These are phyloP conservation scores for Sinotaia quadrata DNA, from an alignment of 2,888 invertebrate genomes.

Conservation along the genomic window DNA sequence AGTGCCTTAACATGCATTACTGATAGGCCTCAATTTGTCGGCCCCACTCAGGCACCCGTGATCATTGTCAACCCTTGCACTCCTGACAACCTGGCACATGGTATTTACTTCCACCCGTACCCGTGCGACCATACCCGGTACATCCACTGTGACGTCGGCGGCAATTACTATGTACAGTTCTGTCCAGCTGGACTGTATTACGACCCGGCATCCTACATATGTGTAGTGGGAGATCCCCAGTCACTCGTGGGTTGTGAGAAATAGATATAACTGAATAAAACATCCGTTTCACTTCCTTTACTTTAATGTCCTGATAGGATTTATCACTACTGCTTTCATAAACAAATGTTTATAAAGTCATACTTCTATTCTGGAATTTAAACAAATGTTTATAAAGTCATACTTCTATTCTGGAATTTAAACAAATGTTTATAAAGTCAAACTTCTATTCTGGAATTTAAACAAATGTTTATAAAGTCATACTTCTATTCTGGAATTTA, in stretches of 20 bases:
- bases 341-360: too few species aligned
- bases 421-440: too few species aligned
- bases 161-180: conserved; percentile 35
- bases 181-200: conserved; percentile 28
- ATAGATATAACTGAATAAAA: too few species aligned
- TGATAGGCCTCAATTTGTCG: conserved; percentile 4
- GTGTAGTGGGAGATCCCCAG: conserved; percentile 15
- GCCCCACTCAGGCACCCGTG: conserved; percentile 13
- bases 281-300: too few species aligned
- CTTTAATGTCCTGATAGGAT: too few species aligned
- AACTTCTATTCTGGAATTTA: too few species aligned
- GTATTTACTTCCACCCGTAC: conserved; percentile 31
- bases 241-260: neutral
- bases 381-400: too few species aligned
- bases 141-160: conserved; percentile 37
- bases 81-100: conserved; percentile 12
- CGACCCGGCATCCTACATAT: conserved; percentile 16
- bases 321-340: too few species aligned
- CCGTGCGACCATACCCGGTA: conserved; percentile 37
- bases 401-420: too few species aligned
- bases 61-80: conserved; percentile 28
- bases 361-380: too few species aligned
- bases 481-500: too few species aligned
- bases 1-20: conserved; percentile 29
- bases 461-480: too few species aligned